Base-by-base conservation (phyloP, 2,797 vertebrate genomes). In the Gadopsis marmoratus region DNA sequence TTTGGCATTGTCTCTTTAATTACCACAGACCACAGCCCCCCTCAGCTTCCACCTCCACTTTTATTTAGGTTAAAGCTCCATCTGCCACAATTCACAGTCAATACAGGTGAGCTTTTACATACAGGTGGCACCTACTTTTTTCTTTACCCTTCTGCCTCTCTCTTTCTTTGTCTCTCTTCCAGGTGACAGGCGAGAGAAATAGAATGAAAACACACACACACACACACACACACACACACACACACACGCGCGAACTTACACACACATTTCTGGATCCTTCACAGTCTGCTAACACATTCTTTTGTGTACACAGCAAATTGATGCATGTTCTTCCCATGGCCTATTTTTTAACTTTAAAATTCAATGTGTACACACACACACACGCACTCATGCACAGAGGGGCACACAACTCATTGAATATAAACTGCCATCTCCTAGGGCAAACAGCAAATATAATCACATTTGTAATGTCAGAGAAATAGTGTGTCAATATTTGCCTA, bases 401-500 rank as follows among this genome's bases (percentile, higher is more conserved):
- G 3, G 7, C 72, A 64, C 67, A 74, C 73, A 89, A 79, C 71
- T 85, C 74, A 90, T 91, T 92, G 85, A 92, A 92, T 88, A 87
- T 89, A 92, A 93, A 91, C 93, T 82, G 94, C 88, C 91, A 86
- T 84, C 84, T 90, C 90, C 88, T 55, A 87, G 78, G 67, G 91
- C 92, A 94, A 95, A 94, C 91, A 90, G 81, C 80, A 91, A 90
- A 93, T 91, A 93, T 90, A 94, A 93, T 94, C 88, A 88, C 88
- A 87, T 90, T 93, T 92, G 90, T 94, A 92, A 93, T 93, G 90
- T 90, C 86, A 91, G 90, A 90, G 88, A 93, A 95, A 92, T 91
- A 51, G 83, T 78, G 86, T 89, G 93, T 93, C 94, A 95, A 95
- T 95, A 95, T 95, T 95, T 94, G 88, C 90, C 62, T 66, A 59